These are phyloP conservation scores for Incurvaria masculella DNA, from an alignment of 2,888 invertebrate genomes.

Conservation along the genomic window DNA sequence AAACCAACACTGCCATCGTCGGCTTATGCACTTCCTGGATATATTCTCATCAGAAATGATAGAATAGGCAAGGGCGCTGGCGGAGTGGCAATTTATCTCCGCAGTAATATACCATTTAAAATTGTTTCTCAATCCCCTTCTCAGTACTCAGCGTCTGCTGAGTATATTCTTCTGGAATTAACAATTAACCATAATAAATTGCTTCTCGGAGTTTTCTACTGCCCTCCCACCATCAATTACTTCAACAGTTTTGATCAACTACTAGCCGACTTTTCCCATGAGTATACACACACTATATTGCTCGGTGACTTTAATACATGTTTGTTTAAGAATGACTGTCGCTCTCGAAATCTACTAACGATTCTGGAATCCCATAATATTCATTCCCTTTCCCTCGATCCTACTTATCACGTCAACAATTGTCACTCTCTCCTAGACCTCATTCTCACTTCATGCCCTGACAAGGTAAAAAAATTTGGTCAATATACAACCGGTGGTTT, in stretches of 20 bases:
- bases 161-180: constrained; percentile 8
- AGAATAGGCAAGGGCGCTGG: constrained; percentile 3
- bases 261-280: background rate
- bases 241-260: constrained; percentile 8
- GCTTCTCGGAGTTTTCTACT: constrained; percentile 9
- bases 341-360: too few relatives aligned
- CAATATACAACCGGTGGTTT: too few relatives aligned
- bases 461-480: too few relatives aligned
- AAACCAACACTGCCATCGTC: constrained; percentile 5
- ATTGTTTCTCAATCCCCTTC: background rate
- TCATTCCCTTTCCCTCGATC: too few relatives aligned
- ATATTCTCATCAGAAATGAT: constrained; percentile 2
- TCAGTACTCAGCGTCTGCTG: background rate
- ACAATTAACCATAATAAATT: constrained; percentile 6
- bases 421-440: too few relatives aligned
- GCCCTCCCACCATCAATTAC: constrained; percentile 3
- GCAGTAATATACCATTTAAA: constrained; percentile 4
- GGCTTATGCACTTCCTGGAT: constrained; percentile 4
- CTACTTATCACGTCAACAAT: too few relatives aligned
- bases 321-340: too few relatives aligned
- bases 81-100: constrained; percentile 9
- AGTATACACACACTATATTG: constrained; percentile 2
- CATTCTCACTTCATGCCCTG: too few relatives aligned
- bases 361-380: too few relatives aligned
- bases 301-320: constrained; percentile 14